phyloP scores from a whole-genome alignment of 2,797 vertebrate genomes.

The Monodelphis domestica region DNA sequence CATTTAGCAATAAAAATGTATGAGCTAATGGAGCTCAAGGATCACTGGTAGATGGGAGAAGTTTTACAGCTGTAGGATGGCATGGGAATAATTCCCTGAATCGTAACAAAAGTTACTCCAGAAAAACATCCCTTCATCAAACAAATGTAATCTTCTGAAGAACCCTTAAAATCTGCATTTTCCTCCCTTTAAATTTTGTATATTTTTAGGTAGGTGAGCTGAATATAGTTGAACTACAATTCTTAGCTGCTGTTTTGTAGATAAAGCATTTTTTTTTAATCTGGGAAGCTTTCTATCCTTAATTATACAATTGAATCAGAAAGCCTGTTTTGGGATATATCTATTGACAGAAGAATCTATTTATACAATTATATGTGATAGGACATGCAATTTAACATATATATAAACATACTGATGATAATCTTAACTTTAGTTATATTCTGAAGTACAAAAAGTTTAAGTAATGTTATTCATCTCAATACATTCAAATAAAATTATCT shows the following conservation, averaged over 20 bases:
- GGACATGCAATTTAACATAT: neutral
- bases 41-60: constrained; percentile 21
- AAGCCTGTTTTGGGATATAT: neutral
- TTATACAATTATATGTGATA: neutral
- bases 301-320: neutral
- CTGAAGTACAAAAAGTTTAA: neutral
- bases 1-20: constrained; percentile 5
- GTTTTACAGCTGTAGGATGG: constrained; percentile 19
- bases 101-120: neutral
- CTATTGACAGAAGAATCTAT: neutral
- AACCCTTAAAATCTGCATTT: neutral
- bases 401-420: neutral
- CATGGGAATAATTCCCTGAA: neutral
- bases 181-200: neutral
- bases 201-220: neutral
- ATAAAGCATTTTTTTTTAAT: neutral
- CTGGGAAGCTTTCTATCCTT: neutral
- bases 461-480: neutral
- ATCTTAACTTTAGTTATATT: neutral
- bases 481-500: neutral
- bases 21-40: constrained; percentile 15
- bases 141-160: neutral
- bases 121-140: neutral
- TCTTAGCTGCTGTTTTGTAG: neutral
- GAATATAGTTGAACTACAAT: neutral